Percentiles rank a stretch among this genome's conserved stretches.
Conservation (phyloP, 1,140 invertebrate genomes). For the Antheraea pernyi region DNA sequence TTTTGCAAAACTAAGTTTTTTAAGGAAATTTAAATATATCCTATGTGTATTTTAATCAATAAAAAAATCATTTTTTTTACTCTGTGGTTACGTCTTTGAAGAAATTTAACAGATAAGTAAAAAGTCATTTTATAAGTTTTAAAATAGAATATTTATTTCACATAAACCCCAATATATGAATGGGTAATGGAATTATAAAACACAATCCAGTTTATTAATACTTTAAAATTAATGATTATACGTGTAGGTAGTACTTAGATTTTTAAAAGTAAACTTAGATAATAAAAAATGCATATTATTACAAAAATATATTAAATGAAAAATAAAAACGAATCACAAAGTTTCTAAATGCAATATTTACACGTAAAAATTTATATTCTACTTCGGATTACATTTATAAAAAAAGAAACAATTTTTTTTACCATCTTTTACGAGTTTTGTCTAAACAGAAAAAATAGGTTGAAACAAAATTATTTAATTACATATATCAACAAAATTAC, state of each 20-base stretch:
- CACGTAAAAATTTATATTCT: constrained; percentile 42
- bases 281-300: constrained; percentile 35
- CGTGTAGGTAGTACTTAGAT: constrained; percentile 44
- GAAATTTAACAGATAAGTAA: not conserved
- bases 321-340: constrained; percentile 59
- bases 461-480: constrained; percentile 40
- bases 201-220: constrained; percentile 62
- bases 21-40: no score
- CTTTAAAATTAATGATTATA: constrained; percentile 50
- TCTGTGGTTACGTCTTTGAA: no score
- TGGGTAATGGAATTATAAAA: constrained; percentile 49
- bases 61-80: no score
- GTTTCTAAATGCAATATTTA: constrained; percentile 75
- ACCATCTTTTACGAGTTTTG: constrained; percentile 17
- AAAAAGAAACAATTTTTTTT: not conserved
- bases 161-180: constrained; percentile 41
- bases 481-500: constrained; percentile 30
- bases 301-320: constrained; percentile 28
- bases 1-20: no score
- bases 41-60: no score
- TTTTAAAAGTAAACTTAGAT: constrained; percentile 26
- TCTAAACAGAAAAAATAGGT: constrained; percentile 42
- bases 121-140: constrained; percentile 32
- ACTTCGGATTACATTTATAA: constrained; percentile 23
- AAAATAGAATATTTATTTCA: constrained; percentile 75